Evolutionary conservation across 2,113 vertebrate species (phyloP).

Genomic region (Phoxinus phoxinus): DNA sequence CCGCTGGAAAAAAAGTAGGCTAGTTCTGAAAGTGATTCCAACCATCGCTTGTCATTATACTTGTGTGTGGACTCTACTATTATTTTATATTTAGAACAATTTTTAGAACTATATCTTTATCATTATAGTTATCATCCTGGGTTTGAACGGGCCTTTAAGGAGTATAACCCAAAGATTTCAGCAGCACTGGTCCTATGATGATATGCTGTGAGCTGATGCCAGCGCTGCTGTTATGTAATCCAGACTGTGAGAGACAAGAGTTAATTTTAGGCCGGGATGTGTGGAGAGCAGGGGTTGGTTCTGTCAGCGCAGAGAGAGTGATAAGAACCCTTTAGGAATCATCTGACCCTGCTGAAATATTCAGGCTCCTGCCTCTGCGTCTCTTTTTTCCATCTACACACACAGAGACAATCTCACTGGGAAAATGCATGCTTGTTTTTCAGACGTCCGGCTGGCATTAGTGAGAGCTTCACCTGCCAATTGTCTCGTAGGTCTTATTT

Average conservation of each 20-base stretch:
- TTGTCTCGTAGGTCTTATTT: not conserved
- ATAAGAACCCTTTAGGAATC: slow-evolving; percentile 42
- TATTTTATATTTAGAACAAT: no score
- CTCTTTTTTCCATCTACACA: not conserved
- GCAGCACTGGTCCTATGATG: not conserved
- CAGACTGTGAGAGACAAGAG: not conserved
- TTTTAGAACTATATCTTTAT: no score
- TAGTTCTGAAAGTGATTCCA: no score
- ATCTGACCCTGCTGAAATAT: slow-evolving; percentile 44
- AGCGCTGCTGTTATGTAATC: slow-evolving; percentile 1
- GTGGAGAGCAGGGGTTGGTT: slow-evolving; percentile 17
- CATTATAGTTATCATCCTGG: no score
- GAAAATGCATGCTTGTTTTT: not conserved
- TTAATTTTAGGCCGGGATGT: slow-evolving; percentile 32
- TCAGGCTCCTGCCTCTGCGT: not conserved
- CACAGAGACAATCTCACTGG: not conserved
- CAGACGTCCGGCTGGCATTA: not conserved
- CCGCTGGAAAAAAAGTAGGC: no score
- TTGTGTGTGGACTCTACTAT: no score
- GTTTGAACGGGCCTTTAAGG: no score
- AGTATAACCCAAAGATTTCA: not conserved
- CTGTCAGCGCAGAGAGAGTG: slow-evolving; percentile 30
- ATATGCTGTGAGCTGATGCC: not conserved
- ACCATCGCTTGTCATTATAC: no score
- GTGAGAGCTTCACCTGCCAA: not conserved